Percentiles rank a stretch among this genome's conserved stretches.
These are phyloP conservation scores for Xiphophorus birchmanni DNA, from an alignment of 2,797 vertebrate species.

Conservation along the genomic window DNA sequence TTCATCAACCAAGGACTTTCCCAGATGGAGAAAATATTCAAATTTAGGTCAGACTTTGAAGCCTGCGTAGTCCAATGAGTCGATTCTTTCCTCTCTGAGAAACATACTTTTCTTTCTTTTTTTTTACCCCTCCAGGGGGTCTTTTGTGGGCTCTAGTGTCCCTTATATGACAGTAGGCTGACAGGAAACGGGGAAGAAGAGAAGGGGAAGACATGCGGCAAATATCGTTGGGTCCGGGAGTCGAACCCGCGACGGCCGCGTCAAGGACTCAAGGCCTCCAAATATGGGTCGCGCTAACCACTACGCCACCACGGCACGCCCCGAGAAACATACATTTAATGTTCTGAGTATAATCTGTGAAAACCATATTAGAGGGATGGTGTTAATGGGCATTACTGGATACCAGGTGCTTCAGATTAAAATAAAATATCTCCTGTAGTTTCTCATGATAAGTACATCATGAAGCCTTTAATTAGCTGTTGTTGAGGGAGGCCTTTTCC, in stretches of 20 bases:
- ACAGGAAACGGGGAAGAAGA: no score
- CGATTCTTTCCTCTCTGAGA: slow-evolving; percentile 7
- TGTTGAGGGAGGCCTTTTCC: slow-evolving; percentile 7
- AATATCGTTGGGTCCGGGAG: no score
- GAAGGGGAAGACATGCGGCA: no score
- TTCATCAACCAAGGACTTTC: slow-evolving; percentile 53
- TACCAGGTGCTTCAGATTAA: background rate
- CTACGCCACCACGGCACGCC: no score
- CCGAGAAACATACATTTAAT: background rate
- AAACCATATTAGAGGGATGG: background rate
- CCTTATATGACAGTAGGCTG: no score
- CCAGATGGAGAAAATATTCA: slow-evolving; percentile 30
- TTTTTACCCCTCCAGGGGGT: no score
- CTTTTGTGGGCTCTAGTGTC: no score
- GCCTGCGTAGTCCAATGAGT: slow-evolving; percentile 15
- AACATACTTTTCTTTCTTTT: background rate
- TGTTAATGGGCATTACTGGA: background rate
- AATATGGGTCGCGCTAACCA: no score
- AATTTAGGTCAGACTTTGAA: slow-evolving; percentile 39
- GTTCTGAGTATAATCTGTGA: background rate
- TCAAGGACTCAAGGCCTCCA: no score
- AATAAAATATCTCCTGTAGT: background rate
- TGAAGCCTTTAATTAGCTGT: slow-evolving; percentile 6
- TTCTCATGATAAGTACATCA: background rate
- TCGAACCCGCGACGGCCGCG: no score